These are phyloP conservation scores for Eremobia ochroleuca DNA, from an alignment of 2,888 invertebrate genomes.

Conservation along the genomic window DNA sequence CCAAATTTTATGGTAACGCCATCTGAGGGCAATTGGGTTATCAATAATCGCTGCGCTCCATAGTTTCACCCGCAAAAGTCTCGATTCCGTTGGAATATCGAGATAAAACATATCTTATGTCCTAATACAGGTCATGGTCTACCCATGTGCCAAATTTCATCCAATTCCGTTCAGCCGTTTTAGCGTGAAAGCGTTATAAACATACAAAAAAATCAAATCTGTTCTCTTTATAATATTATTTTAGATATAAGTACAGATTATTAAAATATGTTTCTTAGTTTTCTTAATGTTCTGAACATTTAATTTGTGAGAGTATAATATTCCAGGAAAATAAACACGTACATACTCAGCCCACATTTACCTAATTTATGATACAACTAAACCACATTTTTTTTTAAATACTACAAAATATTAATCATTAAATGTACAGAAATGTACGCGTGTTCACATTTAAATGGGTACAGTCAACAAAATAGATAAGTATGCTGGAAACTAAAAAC, in stretches of 20 bases:
- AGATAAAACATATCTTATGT: no score
- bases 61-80: neutral
- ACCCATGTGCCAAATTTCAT: neutral
- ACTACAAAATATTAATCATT: slow-evolving; percentile 35
- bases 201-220: neutral
- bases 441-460: slow-evolving; percentile 59
- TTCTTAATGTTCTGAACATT: neutral
- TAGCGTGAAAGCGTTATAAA: neutral
- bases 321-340: slow-evolving; percentile 10
- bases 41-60: neutral
- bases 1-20: neutral
- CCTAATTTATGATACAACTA: slow-evolving; percentile 16
- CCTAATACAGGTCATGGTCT: neutral
- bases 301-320: neutral
- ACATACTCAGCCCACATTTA: slow-evolving; percentile 15
- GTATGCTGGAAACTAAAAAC: neutral
- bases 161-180: neutral
- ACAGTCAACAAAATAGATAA: slow-evolving; percentile 23
- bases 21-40: neutral
- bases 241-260: no score
- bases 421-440: slow-evolving; percentile 37
- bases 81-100: no score
- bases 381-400: slow-evolving; percentile 30
- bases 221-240: neutral
- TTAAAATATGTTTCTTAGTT: slow-evolving; percentile 4